Evolutionary conservation across 2,888 invertebrate genomes (phyloP).

Genomic region (Netelia inedita): DNA sequence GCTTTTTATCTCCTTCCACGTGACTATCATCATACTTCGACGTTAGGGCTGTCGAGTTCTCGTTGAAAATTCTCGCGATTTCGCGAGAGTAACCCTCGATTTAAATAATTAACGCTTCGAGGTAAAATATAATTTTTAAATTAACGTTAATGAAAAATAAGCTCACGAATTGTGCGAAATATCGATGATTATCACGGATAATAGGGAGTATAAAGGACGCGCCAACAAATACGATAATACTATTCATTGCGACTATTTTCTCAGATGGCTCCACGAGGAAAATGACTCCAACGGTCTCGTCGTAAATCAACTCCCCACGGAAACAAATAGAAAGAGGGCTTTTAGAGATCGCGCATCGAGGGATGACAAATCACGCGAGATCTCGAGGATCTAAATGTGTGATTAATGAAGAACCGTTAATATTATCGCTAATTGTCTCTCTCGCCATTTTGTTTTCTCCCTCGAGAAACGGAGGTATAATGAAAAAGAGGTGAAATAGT

Average conservation of each 20-base stretch:
- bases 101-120: too few species aligned
- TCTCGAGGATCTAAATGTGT: conserved; percentile 66
- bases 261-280: not conserved
- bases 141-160: not conserved
- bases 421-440: conserved; percentile 52
- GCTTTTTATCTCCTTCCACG: conserved; percentile 20
- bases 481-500: conserved; percentile 43
- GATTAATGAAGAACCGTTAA: conserved; percentile 71
- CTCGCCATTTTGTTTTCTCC: not conserved
- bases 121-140: too few species aligned
- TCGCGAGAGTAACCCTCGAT: too few species aligned
- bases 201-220: not conserved
- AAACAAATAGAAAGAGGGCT: conserved; percentile 7
- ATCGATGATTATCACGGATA: not conserved
- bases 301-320: conserved; percentile 14
- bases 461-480: conserved; percentile 21
- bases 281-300: not conserved
- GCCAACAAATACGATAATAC: not conserved
- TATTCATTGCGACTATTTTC: not conserved
- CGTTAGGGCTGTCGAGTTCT: too few species aligned
- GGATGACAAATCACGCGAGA: conserved; percentile 50
- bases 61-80: too few species aligned
- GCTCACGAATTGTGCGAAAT: too few species aligned
- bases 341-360: conserved; percentile 54
- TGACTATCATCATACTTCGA: too few species aligned